These are phyloP conservation scores for Brachypalpus laphriformis DNA, from an alignment of 2,888 invertebrate genomes.

Conservation along the genomic window DNA sequence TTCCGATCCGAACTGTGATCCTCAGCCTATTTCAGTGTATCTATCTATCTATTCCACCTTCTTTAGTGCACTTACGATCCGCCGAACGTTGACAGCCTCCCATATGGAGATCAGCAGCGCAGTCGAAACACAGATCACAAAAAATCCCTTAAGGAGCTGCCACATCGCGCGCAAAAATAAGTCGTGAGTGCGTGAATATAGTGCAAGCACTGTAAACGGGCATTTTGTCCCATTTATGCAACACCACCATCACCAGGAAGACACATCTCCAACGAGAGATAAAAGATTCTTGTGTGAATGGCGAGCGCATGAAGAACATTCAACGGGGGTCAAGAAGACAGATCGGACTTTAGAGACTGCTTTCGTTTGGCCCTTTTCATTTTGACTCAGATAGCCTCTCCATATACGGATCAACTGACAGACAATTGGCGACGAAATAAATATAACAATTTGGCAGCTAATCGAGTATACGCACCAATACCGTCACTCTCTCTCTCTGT, in stretches of 20 bases:
- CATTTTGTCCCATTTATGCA: constrained; percentile 35
- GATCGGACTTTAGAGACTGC: constrained; percentile 41
- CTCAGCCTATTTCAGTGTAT: constrained; percentile 4
- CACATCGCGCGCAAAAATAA: constrained; percentile 52
- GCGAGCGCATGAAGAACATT: constrained; percentile 20
- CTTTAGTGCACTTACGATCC: constrained; percentile 31
- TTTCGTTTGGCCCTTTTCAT: constrained; percentile 28
- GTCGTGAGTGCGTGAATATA: constrained; percentile 72
- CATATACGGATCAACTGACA: constrained; percentile 58
- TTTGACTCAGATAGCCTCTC: constrained; percentile 26
- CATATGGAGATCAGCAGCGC: constrained; percentile 69
- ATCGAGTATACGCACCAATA: constrained; percentile 55
- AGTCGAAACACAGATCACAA: background rate
- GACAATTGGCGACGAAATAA: constrained; percentile 67
- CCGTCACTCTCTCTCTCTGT: constrained; percentile 4
- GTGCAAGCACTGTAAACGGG: constrained; percentile 31
- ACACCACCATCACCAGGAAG: constrained; percentile 59
- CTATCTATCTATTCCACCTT: constrained; percentile 31
- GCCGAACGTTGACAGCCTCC: constrained; percentile 42
- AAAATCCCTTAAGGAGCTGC: constrained; percentile 62
- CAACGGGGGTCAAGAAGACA: constrained; percentile 64
- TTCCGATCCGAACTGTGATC: constrained; percentile 65
- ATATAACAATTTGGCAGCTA: constrained; percentile 68
- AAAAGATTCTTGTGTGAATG: constrained; percentile 24
- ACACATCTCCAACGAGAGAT: constrained; percentile 44